phyloP scores from a whole-genome alignment of 2,888 invertebrate species.

The Gastrophysa polygoni region DNA sequence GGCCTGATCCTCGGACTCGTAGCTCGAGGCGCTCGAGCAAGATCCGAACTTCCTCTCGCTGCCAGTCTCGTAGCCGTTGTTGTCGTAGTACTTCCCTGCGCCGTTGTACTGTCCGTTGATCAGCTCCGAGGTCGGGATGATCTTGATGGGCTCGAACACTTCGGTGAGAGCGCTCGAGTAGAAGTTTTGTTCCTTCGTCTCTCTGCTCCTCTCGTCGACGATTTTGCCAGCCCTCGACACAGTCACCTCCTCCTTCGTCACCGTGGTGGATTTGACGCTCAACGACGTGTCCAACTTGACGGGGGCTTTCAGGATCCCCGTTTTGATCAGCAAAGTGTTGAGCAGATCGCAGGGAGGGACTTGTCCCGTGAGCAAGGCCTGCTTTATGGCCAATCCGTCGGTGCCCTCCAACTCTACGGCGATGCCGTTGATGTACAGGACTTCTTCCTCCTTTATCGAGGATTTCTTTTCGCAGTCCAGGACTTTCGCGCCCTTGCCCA shows the following conservation, averaged over 20 bases:
- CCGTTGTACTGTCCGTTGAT: slow-evolving; percentile 48
- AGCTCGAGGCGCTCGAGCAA: slow-evolving; percentile 56
- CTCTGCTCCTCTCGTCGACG: slow-evolving; percentile 72
- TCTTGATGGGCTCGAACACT: slow-evolving; percentile 67
- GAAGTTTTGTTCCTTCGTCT: slow-evolving; percentile 74
- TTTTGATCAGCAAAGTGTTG: slow-evolving; percentile 70
- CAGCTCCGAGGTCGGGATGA: slow-evolving; percentile 54
- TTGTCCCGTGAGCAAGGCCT: slow-evolving; percentile 71
- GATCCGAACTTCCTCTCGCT: slow-evolving; percentile 54
- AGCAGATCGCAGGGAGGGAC: slow-evolving; percentile 74
- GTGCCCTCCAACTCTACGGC: slow-evolving; percentile 71
- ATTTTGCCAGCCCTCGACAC: slow-evolving; percentile 70
- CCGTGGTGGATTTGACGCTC: slow-evolving; percentile 72
- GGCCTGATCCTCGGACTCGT: slow-evolving; percentile 52
- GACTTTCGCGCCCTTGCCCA: slow-evolving; percentile 73
- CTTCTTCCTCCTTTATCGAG: slow-evolving; percentile 73
- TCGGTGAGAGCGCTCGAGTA: slow-evolving; percentile 71
- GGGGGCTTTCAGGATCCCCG: slow-evolving; percentile 69
- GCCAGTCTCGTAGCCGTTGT: slow-evolving; percentile 54
- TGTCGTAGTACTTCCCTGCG: slow-evolving; percentile 44
- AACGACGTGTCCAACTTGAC: slow-evolving; percentile 74
- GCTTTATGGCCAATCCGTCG: slow-evolving; percentile 71
- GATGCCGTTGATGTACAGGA: slow-evolving; percentile 72
- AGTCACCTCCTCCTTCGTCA: slow-evolving; percentile 73
- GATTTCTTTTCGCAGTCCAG: slow-evolving; percentile 76